Conservation (phyloP, 2,797 vertebrate species). For the Sparus aurata region DNA sequence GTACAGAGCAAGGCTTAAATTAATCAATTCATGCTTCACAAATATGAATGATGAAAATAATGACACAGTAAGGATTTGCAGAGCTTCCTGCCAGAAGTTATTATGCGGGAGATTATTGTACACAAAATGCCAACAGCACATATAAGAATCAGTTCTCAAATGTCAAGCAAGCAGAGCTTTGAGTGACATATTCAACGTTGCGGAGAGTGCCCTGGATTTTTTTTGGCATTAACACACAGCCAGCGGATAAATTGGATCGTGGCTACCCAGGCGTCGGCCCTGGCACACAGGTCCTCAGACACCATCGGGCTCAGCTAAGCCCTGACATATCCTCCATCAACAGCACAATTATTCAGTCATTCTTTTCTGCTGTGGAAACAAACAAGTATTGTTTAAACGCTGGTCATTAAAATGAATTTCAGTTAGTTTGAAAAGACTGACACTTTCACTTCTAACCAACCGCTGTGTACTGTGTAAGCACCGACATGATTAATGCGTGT, state of each 20-base stretch:
- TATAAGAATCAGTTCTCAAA: conserved; percentile 59
- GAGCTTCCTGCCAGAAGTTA: conserved; percentile 20
- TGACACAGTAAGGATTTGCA: conserved; percentile 9
- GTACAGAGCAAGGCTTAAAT: neutral
- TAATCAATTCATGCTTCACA: neutral
- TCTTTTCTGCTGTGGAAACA: conserved; percentile 26
- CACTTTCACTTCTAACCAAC: neutral
- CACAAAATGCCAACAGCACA: conserved; percentile 64
- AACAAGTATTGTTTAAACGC: conserved; percentile 18
- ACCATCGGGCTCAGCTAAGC: conserved; percentile 41
- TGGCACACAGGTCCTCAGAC: conserved; percentile 41
- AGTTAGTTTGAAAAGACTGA: neutral
- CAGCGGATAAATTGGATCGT: conserved; percentile 47
- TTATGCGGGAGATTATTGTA: conserved; percentile 54
- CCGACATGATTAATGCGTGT: conserved; percentile 20
- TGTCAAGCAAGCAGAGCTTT: conserved; percentile 70
- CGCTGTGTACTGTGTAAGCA: conserved; percentile 10
- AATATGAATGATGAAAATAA: conserved; percentile 38
- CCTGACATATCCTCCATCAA: conserved; percentile 40
- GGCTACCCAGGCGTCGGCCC: conserved; percentile 14
- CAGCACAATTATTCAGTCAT: conserved; percentile 24
- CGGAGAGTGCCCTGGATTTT: conserved; percentile 43
- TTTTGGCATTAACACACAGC: conserved; percentile 47
- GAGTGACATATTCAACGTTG: conserved; percentile 64
- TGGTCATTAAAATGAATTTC: conserved; percentile 9